Evolutionary conservation across 1,140 invertebrate genomes (phyloP).

Genomic region (Zaprionus africanus): DNA sequence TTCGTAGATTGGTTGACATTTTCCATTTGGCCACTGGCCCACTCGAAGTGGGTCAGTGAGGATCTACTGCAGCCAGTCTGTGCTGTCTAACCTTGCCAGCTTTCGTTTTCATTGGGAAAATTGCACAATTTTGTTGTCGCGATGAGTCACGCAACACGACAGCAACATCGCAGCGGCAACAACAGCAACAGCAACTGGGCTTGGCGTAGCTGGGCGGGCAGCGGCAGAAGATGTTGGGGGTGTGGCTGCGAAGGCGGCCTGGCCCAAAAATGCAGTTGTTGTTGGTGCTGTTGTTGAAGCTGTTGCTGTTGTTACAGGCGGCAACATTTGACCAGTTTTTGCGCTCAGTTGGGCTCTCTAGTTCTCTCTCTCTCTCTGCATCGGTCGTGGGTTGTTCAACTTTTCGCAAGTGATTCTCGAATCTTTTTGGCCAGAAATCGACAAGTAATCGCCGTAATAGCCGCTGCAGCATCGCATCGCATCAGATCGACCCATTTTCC

Average conservation of each 20-base stretch:
- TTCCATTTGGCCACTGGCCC: conserved; percentile 32
- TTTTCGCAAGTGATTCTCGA: conserved; percentile 49
- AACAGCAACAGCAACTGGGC: conserved; percentile 18
- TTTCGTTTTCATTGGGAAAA: conserved; percentile 65
- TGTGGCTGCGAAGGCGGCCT: conserved; percentile 39
- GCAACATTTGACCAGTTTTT: conserved; percentile 45
- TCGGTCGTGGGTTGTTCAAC: conserved; percentile 58
- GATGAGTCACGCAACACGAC: conserved; percentile 53
- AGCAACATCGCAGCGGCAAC: conserved; percentile 19
- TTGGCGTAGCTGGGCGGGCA: conserved; percentile 24
- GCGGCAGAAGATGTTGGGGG: conserved; percentile 34
- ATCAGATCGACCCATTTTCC: conserved; percentile 72
- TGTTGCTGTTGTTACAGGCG: conserved; percentile 11
- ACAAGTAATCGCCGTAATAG: conserved; percentile 38
- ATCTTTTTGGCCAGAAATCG: conserved; percentile 30
- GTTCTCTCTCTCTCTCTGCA: background rate
- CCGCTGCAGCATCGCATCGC: conserved; percentile 23
- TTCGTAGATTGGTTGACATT: conserved; percentile 65
- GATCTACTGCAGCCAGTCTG: background rate
- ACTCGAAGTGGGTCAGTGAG: conserved; percentile 49
- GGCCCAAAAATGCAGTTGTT: conserved; percentile 28
- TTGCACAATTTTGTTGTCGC: conserved; percentile 53
- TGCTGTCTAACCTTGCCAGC: conserved; percentile 62
- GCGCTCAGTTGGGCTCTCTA: conserved; percentile 6
- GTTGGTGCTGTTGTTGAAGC: background rate